Evolutionary conservation across 2,888 invertebrate genomes (phyloP).

Genomic region (Ectemnius lituratus): DNA sequence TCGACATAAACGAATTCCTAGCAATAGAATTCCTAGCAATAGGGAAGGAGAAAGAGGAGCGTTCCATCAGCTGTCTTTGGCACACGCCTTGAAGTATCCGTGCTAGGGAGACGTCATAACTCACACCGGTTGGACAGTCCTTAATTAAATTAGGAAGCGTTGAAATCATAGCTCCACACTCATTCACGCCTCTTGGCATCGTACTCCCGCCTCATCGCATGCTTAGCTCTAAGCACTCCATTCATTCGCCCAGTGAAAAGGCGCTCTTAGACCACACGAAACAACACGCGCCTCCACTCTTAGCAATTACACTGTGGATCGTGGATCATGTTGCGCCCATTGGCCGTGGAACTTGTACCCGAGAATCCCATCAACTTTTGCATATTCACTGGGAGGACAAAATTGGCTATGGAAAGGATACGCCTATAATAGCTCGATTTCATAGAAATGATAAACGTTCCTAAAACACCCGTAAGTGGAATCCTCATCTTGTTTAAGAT

Average conservation of each 20-base stretch:
- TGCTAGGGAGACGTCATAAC: constrained; percentile 55
- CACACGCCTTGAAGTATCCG: constrained; percentile 50
- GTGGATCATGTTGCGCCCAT: too few species aligned
- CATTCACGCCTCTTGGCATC: constrained; percentile 69
- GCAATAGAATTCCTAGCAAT: too few species aligned
- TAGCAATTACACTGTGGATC: constrained; percentile 28
- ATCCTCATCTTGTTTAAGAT: constrained; percentile 9
- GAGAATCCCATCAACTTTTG: too few species aligned
- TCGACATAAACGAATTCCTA: too few species aligned
- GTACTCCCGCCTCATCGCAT: constrained; percentile 62
- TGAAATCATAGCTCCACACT: constrained; percentile 69
- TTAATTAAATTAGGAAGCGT: constrained; percentile 73
- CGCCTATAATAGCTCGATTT: too few species aligned
- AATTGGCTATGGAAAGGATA: too few species aligned
- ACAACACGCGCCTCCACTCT: constrained; percentile 34
- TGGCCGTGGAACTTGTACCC: too few species aligned
- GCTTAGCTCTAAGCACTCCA: constrained; percentile 63
- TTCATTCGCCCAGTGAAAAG: constrained; percentile 65
- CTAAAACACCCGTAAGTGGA: too few species aligned
- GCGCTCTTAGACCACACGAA: constrained; percentile 49
- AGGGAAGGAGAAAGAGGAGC: constrained; percentile 21
- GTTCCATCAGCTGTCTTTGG: constrained; percentile 52
- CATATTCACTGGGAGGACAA: too few species aligned
- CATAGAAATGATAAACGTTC: too few species aligned
- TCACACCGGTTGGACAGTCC: constrained; percentile 59